Evolutionary conservation across 2,888 invertebrate species (phyloP).

Genomic region (Parthenolecanium corni): DNA sequence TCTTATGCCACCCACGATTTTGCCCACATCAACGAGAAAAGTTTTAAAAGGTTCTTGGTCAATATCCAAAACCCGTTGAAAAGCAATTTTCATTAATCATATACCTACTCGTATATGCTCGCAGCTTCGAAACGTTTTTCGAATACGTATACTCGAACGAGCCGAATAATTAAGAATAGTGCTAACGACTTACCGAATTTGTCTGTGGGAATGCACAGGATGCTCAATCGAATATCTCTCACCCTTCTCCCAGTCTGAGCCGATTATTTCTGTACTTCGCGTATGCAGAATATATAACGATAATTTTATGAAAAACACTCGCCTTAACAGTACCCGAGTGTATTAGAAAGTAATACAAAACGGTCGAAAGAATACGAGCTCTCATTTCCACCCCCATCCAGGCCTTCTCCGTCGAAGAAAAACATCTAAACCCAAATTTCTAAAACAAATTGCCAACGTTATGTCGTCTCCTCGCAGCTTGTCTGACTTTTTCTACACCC

Average conservation of each 20-base stretch:
- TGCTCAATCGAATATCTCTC: background rate
- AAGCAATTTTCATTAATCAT: too few relatives aligned
- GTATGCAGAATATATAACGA: background rate
- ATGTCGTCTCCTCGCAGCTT: background rate
- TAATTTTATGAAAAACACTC: constrained; percentile 18
- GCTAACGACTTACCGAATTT: too few relatives aligned
- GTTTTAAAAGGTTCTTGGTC: too few relatives aligned
- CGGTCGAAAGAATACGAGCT: background rate
- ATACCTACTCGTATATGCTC: too few relatives aligned
- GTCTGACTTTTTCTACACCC: background rate
- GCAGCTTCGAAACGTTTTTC: too few relatives aligned
- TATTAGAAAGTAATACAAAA: constrained; percentile 21
- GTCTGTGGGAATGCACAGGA: too few relatives aligned
- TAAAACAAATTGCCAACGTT: background rate
- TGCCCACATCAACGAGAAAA: too few relatives aligned
- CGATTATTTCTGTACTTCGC: background rate
- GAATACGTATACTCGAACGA: too few relatives aligned
- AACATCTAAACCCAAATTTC: background rate
- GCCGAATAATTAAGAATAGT: too few relatives aligned
- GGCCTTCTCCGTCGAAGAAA: background rate
- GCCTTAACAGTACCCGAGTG: constrained; percentile 12
- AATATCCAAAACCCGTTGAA: too few relatives aligned
- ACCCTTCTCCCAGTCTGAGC: background rate
- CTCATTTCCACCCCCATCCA: background rate
- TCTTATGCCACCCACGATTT: too few relatives aligned